Conservation (phyloP, 2,797 vertebrate species). For the Rhyacichthys aspro region DNA sequence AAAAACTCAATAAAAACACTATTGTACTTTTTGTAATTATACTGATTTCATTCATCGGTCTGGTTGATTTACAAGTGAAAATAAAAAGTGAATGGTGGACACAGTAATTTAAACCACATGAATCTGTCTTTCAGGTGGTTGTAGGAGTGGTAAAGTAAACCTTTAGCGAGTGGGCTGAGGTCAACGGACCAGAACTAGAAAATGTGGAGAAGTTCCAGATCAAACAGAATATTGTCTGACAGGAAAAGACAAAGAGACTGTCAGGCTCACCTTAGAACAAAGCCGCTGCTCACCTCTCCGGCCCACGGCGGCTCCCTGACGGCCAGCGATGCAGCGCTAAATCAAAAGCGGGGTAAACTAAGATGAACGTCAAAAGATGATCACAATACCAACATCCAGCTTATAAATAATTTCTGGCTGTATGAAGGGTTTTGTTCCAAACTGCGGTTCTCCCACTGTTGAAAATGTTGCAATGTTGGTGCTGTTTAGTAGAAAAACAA, state of each 20-base stretch:
- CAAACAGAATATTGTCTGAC: conserved; percentile 77
- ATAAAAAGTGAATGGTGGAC: too few relatives aligned
- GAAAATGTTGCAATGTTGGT: conserved; percentile 5
- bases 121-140: conserved; percentile 26
- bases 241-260: conserved; percentile 79
- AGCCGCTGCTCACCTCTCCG: conserved; percentile 70
- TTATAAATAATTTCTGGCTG: conserved; percentile 43
- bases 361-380: conserved; percentile 60
- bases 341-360: conserved; percentile 69
- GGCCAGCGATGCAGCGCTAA: conserved; percentile 56
- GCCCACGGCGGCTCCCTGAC: conserved; percentile 66
- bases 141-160: conserved; percentile 30
- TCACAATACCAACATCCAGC: conserved; percentile 47
- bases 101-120: too few relatives aligned
- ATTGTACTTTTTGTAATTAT: too few relatives aligned
- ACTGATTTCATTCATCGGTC: too few relatives aligned
- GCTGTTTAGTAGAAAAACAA: conserved; percentile 13
- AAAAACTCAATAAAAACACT: too few relatives aligned
- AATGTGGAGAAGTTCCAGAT: conserved; percentile 70
- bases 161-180: conserved; percentile 52
- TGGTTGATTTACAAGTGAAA: too few relatives aligned
- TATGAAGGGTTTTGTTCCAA: conserved; percentile 17
- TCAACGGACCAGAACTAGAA: conserved; percentile 70
- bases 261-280: conserved; percentile 75
- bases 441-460: conserved; percentile 11